Evolutionary conservation across 2,888 invertebrate genomes (phyloP).

Genomic region (Rhimphoctona megacephalus): DNA sequence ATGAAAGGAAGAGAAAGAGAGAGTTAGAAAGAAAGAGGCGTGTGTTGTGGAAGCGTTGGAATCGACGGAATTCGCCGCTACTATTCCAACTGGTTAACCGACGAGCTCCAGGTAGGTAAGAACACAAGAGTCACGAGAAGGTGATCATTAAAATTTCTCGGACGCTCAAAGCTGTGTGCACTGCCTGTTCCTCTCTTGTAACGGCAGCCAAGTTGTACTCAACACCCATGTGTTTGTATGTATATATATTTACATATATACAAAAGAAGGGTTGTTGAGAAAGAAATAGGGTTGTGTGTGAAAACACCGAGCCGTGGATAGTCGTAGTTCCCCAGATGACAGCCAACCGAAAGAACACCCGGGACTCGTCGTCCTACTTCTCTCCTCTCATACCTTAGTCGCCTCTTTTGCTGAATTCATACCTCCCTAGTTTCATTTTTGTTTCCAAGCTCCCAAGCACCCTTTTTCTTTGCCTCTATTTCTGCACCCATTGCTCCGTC

Average conservation of each 20-base stretch:
- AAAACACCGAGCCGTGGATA: conserved; percentile 43
- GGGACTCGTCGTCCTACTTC: conserved; percentile 75
- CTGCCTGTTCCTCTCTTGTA: conserved; percentile 52
- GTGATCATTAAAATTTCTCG: conserved; percentile 81
- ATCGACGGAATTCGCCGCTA: conserved; percentile 75
- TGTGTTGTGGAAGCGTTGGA: conserved; percentile 58
- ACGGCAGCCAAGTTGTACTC: conserved; percentile 54
- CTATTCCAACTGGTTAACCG: conserved; percentile 78
- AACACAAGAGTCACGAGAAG: conserved; percentile 72
- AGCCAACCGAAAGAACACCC: conserved; percentile 73
- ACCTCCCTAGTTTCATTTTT: conserved; percentile 9
- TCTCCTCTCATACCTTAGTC: conserved; percentile 69
- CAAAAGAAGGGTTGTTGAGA: conserved; percentile 69
- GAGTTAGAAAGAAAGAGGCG: conserved; percentile 43
- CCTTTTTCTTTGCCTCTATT: conserved; percentile 39
- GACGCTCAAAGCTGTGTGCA: conserved; percentile 62
- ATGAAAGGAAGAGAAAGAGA: conserved; percentile 27
- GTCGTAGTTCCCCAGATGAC: conserved; percentile 71
- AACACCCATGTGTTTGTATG: neutral
- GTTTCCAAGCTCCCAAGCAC: conserved; percentile 25
- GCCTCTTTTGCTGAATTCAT: conserved; percentile 31
- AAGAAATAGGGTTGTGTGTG: conserved; percentile 50
- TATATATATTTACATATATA: neutral
- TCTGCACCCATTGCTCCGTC: conserved; percentile 9
- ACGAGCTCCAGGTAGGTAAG: conserved; percentile 77